These are phyloP conservation scores for Enoplolaimus lenunculus DNA, from an alignment of 2,888 invertebrate genomes.

Conservation along the genomic window DNA sequence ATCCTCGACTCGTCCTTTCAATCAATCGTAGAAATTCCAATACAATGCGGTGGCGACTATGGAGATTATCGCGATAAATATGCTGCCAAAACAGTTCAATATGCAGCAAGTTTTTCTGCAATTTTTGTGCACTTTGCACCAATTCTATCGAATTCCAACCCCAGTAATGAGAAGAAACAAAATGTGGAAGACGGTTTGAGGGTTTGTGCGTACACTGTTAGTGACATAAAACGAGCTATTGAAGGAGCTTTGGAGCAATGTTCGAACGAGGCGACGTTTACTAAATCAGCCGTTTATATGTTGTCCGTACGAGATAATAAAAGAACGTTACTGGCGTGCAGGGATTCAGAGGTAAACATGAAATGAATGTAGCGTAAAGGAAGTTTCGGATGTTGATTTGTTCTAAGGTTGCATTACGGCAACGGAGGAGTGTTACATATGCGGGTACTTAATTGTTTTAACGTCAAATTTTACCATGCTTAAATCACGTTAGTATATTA, in stretches of 20 bases:
- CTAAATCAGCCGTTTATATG: background rate
- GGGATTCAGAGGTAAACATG: background rate
- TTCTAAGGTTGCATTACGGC: too few species aligned
- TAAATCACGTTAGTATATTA: too few species aligned
- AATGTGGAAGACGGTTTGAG: background rate
- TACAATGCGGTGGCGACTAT: background rate
- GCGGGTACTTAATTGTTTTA: too few species aligned
- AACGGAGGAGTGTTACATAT: too few species aligned
- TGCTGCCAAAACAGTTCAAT: background rate
- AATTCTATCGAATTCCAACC: too few species aligned
- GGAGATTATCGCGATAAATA: background rate
- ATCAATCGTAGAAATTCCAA: background rate
- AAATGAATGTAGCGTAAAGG: too few species aligned
- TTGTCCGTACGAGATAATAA: background rate
- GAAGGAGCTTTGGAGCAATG: background rate
- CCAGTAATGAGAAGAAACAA: too few species aligned
- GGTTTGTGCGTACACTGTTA: background rate
- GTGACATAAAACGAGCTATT: background rate
- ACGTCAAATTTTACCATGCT: too few species aligned
- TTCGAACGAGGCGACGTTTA: background rate
- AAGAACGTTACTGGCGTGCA: background rate
- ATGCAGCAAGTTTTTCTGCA: background rate
- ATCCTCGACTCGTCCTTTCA: background rate
- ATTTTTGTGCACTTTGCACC: background rate
- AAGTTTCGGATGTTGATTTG: too few species aligned